Conservation (phyloP, 1,140 invertebrate species). For the Drosophila burlai region DNA sequence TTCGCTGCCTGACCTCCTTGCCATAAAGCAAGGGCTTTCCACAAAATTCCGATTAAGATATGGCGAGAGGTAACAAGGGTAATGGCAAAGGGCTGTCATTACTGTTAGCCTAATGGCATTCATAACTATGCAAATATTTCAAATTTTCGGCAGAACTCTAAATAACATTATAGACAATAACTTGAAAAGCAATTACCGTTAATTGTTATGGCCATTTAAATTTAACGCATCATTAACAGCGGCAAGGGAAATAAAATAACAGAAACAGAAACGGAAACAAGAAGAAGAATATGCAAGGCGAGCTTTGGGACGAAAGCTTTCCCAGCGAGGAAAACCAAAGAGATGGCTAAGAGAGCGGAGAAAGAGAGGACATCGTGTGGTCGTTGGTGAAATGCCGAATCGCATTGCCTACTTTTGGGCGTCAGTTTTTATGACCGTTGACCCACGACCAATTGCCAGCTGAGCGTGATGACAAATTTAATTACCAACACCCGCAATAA, state of each 20-base stretch:
- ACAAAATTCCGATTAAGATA: constrained; percentile 9
- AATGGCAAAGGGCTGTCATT: constrained; percentile 7
- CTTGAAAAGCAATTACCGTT: constrained; percentile 77
- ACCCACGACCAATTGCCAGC: constrained; percentile 50
- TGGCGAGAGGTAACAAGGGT: constrained; percentile 7
- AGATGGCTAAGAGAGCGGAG: constrained; percentile 12
- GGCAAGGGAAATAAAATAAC: constrained; percentile 36
- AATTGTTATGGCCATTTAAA: constrained; percentile 83
- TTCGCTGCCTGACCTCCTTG: constrained; percentile 28
- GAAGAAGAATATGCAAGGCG: constrained; percentile 36
- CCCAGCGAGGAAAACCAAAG: constrained; percentile 2
- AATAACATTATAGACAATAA: constrained; percentile 75
- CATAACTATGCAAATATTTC: constrained; percentile 44
- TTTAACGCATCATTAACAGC: constrained; percentile 81
- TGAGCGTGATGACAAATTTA: constrained; percentile 72
- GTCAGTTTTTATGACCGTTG: constrained; percentile 39
- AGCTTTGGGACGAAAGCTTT: constrained; percentile 61
- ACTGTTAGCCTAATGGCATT: constrained; percentile 18
- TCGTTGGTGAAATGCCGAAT: constrained; percentile 20
- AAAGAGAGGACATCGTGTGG: constrained; percentile 14
- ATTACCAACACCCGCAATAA: constrained; percentile 64
- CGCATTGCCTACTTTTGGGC: constrained; percentile 65
- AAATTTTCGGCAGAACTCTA: constrained; percentile 29
- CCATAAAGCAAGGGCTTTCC: constrained; percentile 4
- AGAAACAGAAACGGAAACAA: constrained; percentile 19